Percentiles rank a stretch among this genome's conserved stretches.
These are phyloP conservation scores for Rhagoletis zephyria DNA, from an alignment of 1,140 invertebrate genomes.

Conservation along the genomic window DNA sequence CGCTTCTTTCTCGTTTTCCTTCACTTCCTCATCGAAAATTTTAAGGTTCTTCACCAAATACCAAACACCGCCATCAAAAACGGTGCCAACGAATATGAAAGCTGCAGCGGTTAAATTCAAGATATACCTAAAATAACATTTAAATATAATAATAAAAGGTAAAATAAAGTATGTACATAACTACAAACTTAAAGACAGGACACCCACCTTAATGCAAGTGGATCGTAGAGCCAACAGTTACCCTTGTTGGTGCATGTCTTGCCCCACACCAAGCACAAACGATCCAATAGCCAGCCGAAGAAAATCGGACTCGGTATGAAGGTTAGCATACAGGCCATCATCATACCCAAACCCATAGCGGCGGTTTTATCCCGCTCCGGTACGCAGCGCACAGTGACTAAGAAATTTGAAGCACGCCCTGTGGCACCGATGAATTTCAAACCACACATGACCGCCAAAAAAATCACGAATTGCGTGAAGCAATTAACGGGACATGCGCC, in stretches of 20 bases:
- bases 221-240: slow-evolving; percentile 83
- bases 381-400: slow-evolving; percentile 80
- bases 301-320: slow-evolving; percentile 83
- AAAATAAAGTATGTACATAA: background rate
- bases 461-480: slow-evolving; percentile 78
- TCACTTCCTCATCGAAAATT: slow-evolving; percentile 80
- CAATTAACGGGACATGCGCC: slow-evolving; percentile 80
- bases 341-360: slow-evolving; percentile 79
- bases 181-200: too few relatives aligned
- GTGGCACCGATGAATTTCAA: slow-evolving; percentile 80
- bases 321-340: slow-evolving; percentile 78
- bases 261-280: slow-evolving; percentile 81
- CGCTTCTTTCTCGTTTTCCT: slow-evolving; percentile 53
- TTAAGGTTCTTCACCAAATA: slow-evolving; percentile 80
- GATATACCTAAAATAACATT: slow-evolving; percentile 72
- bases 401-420: slow-evolving; percentile 79
- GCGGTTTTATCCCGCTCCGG: slow-evolving; percentile 81
- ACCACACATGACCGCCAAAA: slow-evolving; percentile 78
- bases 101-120: slow-evolving; percentile 79
- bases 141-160: background rate
- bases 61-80: slow-evolving; percentile 80
- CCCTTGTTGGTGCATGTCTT: slow-evolving; percentile 81
- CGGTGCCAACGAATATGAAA: slow-evolving; percentile 78
- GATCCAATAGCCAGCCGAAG: slow-evolving; percentile 82
- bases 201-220: slow-evolving; percentile 76